phyloP scores from a whole-genome alignment of 2,797 vertebrate species.

The Poecilia picta region DNA sequence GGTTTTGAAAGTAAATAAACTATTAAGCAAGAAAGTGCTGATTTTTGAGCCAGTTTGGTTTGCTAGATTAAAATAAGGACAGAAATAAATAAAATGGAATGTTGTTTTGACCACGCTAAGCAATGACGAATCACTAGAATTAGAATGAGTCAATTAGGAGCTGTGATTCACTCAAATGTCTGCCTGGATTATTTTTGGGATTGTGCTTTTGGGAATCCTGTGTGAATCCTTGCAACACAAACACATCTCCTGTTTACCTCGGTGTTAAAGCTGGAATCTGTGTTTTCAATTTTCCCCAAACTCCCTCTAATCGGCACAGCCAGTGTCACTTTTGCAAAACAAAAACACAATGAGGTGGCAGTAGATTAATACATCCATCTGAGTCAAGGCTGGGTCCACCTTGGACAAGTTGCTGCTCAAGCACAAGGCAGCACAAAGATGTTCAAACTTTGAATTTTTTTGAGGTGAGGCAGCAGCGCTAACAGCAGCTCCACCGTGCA shows the following conservation, averaged over 20 bases:
- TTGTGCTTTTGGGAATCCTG: background rate
- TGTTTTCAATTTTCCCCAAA: background rate
- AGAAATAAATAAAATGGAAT: slow-evolving; percentile 1
- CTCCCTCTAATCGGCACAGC: background rate
- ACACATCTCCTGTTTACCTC: background rate
- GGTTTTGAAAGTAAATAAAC: background rate
- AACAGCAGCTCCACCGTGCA: background rate
- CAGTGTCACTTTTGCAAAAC: background rate
- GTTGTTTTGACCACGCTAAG: background rate
- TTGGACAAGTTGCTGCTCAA: background rate
- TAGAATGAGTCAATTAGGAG: slow-evolving; percentile 4
- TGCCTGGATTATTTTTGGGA: background rate
- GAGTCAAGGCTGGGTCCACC: background rate
- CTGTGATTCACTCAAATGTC: background rate
- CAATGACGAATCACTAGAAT: slow-evolving; percentile 2
- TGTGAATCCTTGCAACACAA: background rate
- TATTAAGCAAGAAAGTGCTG: background rate
- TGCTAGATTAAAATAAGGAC: background rate
- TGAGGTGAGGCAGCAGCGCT: background rate
- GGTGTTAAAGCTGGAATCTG: background rate
- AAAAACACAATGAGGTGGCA: background rate
- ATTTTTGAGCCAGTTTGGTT: background rate
- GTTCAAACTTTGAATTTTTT: background rate
- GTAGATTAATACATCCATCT: background rate
- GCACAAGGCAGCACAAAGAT: background rate